A percentile compares a stretch with the other conserved stretches of the same genome.
Evolutionary conservation across 2,797 vertebrate genomes (phyloP).

Genomic region (Lemur catta): DNA sequence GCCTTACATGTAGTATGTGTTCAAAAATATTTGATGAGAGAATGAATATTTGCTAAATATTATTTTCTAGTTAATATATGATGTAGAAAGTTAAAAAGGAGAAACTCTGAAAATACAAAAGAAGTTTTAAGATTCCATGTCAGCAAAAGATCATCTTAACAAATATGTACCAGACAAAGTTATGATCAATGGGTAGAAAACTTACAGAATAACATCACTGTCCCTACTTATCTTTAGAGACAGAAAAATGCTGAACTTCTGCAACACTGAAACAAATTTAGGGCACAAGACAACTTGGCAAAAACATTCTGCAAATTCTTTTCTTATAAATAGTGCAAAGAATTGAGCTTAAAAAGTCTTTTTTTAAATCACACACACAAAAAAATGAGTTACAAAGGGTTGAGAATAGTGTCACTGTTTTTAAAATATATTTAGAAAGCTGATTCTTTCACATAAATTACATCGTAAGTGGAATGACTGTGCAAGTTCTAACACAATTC

Average conservation of each 20-base stretch:
- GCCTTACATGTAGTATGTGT: not conserved
- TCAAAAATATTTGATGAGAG: not conserved
- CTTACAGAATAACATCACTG: not conserved
- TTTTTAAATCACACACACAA: not conserved
- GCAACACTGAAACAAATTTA: slow-evolving; percentile 13
- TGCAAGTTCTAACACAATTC: not conserved
- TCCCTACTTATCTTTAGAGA: not conserved
- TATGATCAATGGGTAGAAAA: not conserved
- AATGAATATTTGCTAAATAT: not conserved
- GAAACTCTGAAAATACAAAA: not conserved
- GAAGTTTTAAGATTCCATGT: not conserved
- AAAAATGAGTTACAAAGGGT: not conserved
- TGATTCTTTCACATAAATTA: slow-evolving; percentile 21
- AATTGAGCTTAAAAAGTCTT: not conserved
- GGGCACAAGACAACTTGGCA: not conserved
- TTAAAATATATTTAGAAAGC: not conserved
- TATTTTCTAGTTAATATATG: not conserved
- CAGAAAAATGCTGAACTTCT: not conserved
- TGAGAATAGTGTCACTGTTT: not conserved
- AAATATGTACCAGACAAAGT: not conserved
- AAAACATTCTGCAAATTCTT: not conserved
- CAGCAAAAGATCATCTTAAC: not conserved
- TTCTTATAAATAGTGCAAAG: not conserved
- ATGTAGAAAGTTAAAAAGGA: not conserved
- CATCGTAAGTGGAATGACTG: not conserved